Evolutionary conservation across 2,888 invertebrate genomes (phyloP), one percentile per base, ranked within the genome.

Genomic region (Drosophila peninsularis): DNA sequence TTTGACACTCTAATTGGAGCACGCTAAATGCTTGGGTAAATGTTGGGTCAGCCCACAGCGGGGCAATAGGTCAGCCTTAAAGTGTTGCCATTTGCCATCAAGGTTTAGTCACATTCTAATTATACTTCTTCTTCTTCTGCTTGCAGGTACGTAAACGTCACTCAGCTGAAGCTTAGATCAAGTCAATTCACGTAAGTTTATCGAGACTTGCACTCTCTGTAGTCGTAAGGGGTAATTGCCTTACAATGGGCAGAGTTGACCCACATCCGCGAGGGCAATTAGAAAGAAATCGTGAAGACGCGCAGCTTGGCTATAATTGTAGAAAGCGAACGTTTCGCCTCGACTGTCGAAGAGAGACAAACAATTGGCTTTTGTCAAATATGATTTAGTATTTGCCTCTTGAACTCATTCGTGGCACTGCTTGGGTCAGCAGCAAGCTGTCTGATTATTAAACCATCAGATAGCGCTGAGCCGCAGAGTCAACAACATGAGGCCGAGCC

Each of bases 361-460:
- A 81, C 85, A 85, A 89, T 85, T 84, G 87, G 88, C 72, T 41
- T 75, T 75, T 78, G 58, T 74, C 27, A 78, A 80, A 75, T 82
- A 78, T 81, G 84, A 88, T 77, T 85, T 80, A 67, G 75, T 70
- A 69, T 73, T 78, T 69, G 69, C 62, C 68, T 69, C 63, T 64
- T 84, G 67, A 78, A 78, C 84, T 54, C 78, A 47, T 72, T 76
- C 41, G 42, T 17, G 32, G 37, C 50, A 53, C 58, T 60, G 55
- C 67, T 52, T 66, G 63, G 75, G 73, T 65, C 72, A 69, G 62
- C 61, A 50, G 41, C 61, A 58, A 65, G 55, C 76, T 65, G 70
- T 76, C 78, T 82, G 80, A 86, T 86, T 86, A 86, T 86, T 87
- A 82, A 86, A 77, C 75, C 82, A 86, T 86, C 84, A 73, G 72